Base-by-base conservation (phyloP, 1,140 invertebrate genomes). In the Ptiloglossa arizonensis region DNA sequence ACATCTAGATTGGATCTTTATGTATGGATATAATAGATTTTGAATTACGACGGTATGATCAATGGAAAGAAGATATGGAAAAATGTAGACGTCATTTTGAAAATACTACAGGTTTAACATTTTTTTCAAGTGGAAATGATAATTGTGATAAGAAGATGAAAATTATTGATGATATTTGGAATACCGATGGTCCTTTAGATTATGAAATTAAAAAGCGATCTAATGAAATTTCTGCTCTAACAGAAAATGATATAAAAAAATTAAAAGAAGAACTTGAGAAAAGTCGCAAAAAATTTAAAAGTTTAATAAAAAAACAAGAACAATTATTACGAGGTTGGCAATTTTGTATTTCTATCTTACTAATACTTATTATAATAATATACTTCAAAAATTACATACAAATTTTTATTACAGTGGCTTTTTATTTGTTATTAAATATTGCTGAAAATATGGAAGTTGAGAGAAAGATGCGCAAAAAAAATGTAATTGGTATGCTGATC, bases 1-100 rank as follows among this genome's bases (percentile, higher is more conserved):
- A 90, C 83, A 93, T 93, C 71, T 90, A 97, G 95, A 97, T 98
- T 91, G 98, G 98, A 11, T 98, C 98, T 0, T 93, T 99, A 27
- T 98, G 97, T 89, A 98, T 99, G 96, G 97, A 98, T 92, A 96
- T 99, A 59, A 95, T 99, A 70, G 98, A 99, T 88, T 97, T 96
- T 93, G 98, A 99, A 93, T 93, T 99, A 41, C 95, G 96, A 87
- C 95, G 98, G 66, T 98, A 98, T 91, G 97, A 98, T 86, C 95
- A 98, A 76, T 99, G 98, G 97, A 96, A 96, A 85, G 96, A 96
- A 79, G 98, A 99, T 89, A 93, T 99, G 80, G 96, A 97, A 84
- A 96, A 92, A 79, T 88, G 91, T 46, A 87, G 88, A 56, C 90
- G 90, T 63, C 88, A 92, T 76, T 92, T 92, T 68, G 92, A 93